These are phyloP conservation scores for Diarsia brunnea DNA, from an alignment of 2,888 invertebrate genomes.

Conservation along the genomic window DNA sequence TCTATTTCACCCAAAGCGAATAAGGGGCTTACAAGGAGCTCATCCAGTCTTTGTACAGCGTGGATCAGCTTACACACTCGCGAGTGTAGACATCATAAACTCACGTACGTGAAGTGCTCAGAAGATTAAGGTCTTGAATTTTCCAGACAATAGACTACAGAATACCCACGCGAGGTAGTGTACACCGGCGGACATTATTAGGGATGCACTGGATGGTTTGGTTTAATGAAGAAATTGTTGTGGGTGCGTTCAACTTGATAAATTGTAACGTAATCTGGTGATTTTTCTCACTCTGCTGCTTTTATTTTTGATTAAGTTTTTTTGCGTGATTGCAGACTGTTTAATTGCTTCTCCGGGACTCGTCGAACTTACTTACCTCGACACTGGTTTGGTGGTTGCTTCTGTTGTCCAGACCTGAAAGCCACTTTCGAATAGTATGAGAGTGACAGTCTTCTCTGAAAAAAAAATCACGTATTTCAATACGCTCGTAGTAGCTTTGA, in stretches of 20 bases:
- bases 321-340: background rate
- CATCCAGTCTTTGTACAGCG: constrained; percentile 51
- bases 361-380: background rate
- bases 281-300: background rate
- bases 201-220: constrained; percentile 8
- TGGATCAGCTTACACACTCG: constrained; percentile 63
- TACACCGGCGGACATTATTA: constrained; percentile 56
- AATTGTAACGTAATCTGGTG: background rate
- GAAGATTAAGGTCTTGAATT: constrained; percentile 71
- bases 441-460: background rate
- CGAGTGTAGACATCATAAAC: constrained; percentile 64
- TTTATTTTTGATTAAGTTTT: background rate
- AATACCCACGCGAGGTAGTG: constrained; percentile 52
- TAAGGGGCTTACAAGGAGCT: constrained; percentile 46
- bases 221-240: constrained; percentile 12
- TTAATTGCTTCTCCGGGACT: background rate
- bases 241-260: background rate
- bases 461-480: too few relatives aligned
- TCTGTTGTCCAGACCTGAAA: background rate
- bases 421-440: background rate
- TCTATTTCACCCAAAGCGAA: constrained; percentile 35
- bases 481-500: background rate
- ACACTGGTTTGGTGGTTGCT: background rate
- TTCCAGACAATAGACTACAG: constrained; percentile 70
- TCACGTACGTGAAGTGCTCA: constrained; percentile 65